Conservation (phyloP, 2,113 vertebrate genomes). For the Monopterus albus region DNA sequence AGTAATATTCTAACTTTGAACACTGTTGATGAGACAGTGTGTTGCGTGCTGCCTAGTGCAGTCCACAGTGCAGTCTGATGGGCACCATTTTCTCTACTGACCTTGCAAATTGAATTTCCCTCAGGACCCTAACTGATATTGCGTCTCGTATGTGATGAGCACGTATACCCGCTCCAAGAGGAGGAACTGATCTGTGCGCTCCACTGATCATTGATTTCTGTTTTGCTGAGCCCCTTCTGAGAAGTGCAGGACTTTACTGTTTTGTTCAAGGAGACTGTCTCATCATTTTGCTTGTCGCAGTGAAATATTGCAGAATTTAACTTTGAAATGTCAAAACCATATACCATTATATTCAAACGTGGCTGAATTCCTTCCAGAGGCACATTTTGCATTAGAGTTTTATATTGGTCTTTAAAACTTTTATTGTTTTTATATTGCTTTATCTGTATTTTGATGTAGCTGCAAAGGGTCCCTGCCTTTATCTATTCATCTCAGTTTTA, state of each 20-base stretch:
- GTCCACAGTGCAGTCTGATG: constrained; percentile 11
- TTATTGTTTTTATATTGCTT: constrained; percentile 14
- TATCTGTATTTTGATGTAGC: constrained; percentile 7
- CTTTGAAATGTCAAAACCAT: constrained; percentile 38
- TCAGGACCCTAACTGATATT: constrained; percentile 38
- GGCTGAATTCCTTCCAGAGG: neutral
- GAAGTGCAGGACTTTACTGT: constrained; percentile 6
- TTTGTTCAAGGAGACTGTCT: constrained; percentile 17
- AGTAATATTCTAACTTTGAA: neutral
- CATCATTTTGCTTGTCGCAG: constrained; percentile 7
- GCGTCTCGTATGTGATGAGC: constrained; percentile 37
- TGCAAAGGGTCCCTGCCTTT: neutral
- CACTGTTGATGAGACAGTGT: neutral
- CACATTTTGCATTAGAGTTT: neutral
- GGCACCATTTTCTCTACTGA: constrained; percentile 24
- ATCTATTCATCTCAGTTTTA: neutral
- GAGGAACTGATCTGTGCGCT: constrained; percentile 38
- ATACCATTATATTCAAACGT: constrained; percentile 3
- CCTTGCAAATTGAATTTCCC: constrained; percentile 56
- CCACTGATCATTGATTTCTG: constrained; percentile 56
- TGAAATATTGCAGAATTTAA: constrained; percentile 38
- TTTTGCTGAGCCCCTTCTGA: constrained; percentile 36
- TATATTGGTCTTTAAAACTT: constrained; percentile 25
- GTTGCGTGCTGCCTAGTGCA: neutral
- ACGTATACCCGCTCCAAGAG: constrained; percentile 23